A percentile compares a stretch with the other conserved stretches of the same genome.
Conservation (phyloP, 2,888 invertebrate genomes). For the Timema podura region DNA sequence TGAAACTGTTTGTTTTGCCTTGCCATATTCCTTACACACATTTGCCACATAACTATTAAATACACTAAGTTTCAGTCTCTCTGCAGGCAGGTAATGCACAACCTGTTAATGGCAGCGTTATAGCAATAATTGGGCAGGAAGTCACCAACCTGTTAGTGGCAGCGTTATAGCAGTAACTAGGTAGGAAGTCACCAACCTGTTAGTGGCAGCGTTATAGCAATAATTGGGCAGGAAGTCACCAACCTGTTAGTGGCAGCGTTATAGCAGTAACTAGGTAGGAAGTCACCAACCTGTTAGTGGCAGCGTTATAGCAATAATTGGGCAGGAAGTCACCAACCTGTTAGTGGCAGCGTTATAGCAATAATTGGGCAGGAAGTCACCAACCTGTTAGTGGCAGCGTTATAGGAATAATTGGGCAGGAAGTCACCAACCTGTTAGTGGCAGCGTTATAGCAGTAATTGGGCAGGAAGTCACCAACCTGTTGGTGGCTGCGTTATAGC, state of each 20-base stretch:
- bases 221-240: slow-evolving; percentile 12
- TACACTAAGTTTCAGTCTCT: too few relatives aligned
- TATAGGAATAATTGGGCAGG: too few relatives aligned
- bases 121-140: too few relatives aligned
- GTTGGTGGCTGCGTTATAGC: too few relatives aligned
- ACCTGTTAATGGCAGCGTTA: too few relatives aligned
- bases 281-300: slow-evolving; percentile 54
- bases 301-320: too few relatives aligned
- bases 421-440: slow-evolving; percentile 71
- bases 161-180: slow-evolving; percentile 97
- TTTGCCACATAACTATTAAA: too few relatives aligned
- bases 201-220: too few relatives aligned
- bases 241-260: slow-evolving; percentile 96
- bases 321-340: slow-evolving; percentile 52
- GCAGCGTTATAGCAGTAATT: slow-evolving; percentile 99
- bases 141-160: slow-evolving; percentile 80
- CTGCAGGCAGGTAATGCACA: too few relatives aligned
- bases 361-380: slow-evolving; percentile 95
- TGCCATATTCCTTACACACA: too few relatives aligned
- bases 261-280: slow-evolving; percentile 96
- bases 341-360: slow-evolving; percentile 98
- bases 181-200: slow-evolving; percentile 71
- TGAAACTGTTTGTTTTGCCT: too few relatives aligned
- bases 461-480: slow-evolving; percentile 76
- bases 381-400: too few relatives aligned